phyloP scores from a whole-genome alignment of 2,888 invertebrate species.

The Scaptodrosophila latifasciaeformis region DNA sequence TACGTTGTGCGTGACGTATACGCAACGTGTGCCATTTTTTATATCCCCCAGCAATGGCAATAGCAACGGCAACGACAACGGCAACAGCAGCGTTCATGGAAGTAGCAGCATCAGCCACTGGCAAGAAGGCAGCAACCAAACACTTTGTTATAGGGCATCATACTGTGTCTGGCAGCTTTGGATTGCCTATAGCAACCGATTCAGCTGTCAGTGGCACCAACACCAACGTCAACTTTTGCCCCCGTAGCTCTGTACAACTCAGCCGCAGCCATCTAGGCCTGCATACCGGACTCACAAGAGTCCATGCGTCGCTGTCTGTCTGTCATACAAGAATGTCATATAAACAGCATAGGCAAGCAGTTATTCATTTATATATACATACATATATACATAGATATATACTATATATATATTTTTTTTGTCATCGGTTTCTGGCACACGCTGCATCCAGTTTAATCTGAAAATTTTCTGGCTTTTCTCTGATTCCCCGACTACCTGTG shows the following conservation, averaged over 20 bases:
- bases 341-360: conserved; percentile 1
- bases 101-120: neutral
- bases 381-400: neutral
- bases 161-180: conserved; percentile 39
- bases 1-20: conserved; percentile 50
- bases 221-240: neutral
- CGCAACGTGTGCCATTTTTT: conserved; percentile 60
- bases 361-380: conserved; percentile 1
- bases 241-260: conserved; percentile 26
- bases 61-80: conserved; percentile 28
- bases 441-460: no score
- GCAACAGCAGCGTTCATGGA: conserved; percentile 13
- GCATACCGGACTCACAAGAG: no score
- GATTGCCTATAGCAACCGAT: neutral
- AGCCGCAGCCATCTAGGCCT: no score
- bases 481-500: no score
- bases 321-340: no score
- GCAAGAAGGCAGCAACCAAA: no score
- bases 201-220: neutral
- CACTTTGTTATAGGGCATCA: neutral
- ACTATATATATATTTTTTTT: no score
- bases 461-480: no score
- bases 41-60: conserved; percentile 50
- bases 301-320: no score
- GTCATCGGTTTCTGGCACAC: no score